phyloP scores from a whole-genome alignment of 2,888 invertebrate genomes.

The Itoplectis maculator region DNA sequence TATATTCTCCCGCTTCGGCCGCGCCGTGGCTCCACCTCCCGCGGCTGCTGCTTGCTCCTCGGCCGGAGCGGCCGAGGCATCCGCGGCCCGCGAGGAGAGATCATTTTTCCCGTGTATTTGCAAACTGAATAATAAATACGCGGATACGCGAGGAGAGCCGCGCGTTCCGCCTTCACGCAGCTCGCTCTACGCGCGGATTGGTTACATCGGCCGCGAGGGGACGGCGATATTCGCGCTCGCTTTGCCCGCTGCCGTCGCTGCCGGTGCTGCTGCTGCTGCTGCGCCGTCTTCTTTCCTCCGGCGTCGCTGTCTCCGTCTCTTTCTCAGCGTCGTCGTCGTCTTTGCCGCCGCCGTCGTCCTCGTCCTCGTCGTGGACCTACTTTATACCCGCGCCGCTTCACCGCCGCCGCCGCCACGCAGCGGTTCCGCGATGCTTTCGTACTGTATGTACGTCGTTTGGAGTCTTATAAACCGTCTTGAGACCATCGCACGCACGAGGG shows the following conservation, averaged over 20 bases:
- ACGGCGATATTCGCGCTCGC: constrained; percentile 80
- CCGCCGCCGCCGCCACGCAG: constrained; percentile 51
- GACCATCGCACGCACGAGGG: not conserved
- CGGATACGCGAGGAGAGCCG: constrained; percentile 81
- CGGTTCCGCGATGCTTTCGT: constrained; percentile 20
- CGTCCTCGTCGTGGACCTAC: constrained; percentile 69
- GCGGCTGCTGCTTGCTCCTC: constrained; percentile 53
- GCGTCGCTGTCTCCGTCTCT: constrained; percentile 59
- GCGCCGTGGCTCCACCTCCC: constrained; percentile 74
- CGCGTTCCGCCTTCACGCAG: constrained; percentile 85
- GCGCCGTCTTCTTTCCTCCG: constrained; percentile 39
- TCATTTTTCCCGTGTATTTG: constrained; percentile 84
- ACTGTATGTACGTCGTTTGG: not conserved
- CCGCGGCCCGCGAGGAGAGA: constrained; percentile 78
- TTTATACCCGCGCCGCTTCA: constrained; percentile 69
- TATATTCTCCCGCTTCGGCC: constrained; percentile 59
- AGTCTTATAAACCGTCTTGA: not conserved
- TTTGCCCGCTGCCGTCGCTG: constrained; percentile 64
- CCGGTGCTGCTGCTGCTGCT: constrained; percentile 61
- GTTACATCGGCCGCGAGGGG: constrained; percentile 82
- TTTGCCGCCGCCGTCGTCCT: constrained; percentile 44
- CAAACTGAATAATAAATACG: constrained; percentile 85
- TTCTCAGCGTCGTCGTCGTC: constrained; percentile 59
- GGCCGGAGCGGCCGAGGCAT: constrained; percentile 66
- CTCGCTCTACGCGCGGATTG: constrained; percentile 83